phyloP scores from a whole-genome alignment of 2,888 invertebrate genomes.

The Ornithoptera priamus region DNA sequence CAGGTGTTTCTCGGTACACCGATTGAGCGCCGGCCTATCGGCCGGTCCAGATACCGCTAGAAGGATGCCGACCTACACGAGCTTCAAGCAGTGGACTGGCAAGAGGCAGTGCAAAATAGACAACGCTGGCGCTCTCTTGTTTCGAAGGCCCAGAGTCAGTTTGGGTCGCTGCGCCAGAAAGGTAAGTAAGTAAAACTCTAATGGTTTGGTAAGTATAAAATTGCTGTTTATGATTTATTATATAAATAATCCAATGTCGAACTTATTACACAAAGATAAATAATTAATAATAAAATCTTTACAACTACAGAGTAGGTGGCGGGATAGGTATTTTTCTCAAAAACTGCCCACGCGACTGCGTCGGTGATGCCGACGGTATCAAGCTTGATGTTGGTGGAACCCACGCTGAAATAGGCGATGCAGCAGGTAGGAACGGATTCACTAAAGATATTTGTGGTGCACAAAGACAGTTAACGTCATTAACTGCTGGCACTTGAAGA shows the following conservation, averaged over 20 bases:
- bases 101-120: too few relatives aligned
- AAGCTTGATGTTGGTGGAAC: slow-evolving; percentile 41
- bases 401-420: slow-evolving; percentile 49
- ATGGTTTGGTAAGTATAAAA: not conserved
- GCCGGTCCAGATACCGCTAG: too few relatives aligned
- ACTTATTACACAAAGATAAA: slow-evolving; percentile 10
- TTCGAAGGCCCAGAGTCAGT: too few relatives aligned
- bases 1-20: too few relatives aligned
- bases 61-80: too few relatives aligned
- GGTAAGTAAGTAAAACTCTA: not conserved
- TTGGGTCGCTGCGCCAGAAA: too few relatives aligned
- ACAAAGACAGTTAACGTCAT: slow-evolving; percentile 29
- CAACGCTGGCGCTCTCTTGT: too few relatives aligned
- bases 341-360: slow-evolving; percentile 48
- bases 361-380: slow-evolving; percentile 44
- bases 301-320: slow-evolving; percentile 47
- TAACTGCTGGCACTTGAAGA: slow-evolving; percentile 24
- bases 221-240: not conserved
- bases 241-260: slow-evolving; percentile 21
- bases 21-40: too few relatives aligned
- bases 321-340: slow-evolving; percentile 58
- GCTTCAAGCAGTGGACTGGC: too few relatives aligned
- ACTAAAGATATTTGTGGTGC: slow-evolving; percentile 32
- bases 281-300: slow-evolving; percentile 23
- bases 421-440: slow-evolving; percentile 49